Evolutionary conservation across 2,888 invertebrate genomes (phyloP).

Genomic region (Cetonia aurata): DNA sequence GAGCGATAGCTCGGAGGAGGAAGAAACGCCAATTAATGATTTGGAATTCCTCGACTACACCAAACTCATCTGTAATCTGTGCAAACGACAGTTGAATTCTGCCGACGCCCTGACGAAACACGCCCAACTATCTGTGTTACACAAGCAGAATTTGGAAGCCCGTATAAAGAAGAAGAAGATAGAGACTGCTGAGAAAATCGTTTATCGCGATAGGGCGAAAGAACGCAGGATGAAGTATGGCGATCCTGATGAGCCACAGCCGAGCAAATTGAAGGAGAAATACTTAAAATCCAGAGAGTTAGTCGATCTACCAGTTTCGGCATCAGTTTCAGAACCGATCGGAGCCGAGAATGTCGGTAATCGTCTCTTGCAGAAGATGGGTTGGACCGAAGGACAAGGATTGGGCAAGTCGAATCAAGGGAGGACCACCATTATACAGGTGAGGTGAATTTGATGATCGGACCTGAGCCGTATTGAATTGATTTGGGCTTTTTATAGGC

Average conservation of each 20-base stretch:
- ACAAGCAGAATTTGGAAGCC: slow-evolving; percentile 85
- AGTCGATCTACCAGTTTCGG: slow-evolving; percentile 66
- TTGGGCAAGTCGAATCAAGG: slow-evolving; percentile 95
- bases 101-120: slow-evolving; percentile 91
- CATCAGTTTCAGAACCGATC: slow-evolving; percentile 77
- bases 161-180: slow-evolving; percentile 57
- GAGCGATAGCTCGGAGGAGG: slow-evolving; percentile 72
- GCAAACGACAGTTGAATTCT: slow-evolving; percentile 94
- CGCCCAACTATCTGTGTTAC: slow-evolving; percentile 92
- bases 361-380: slow-evolving; percentile 97
- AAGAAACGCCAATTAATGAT: slow-evolving; percentile 73
- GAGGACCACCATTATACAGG: slow-evolving; percentile 92
- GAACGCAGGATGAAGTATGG: slow-evolving; percentile 95
- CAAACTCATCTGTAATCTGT: slow-evolving; percentile 92
- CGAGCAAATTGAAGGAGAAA: slow-evolving; percentile 80
- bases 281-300: slow-evolving; percentile 73
- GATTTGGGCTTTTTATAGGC: slow-evolving; percentile 65
- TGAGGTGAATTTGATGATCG: slow-evolving; percentile 59
- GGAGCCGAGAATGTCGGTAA: slow-evolving; percentile 94
- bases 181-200: slow-evolving; percentile 55
- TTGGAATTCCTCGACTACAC: slow-evolving; percentile 88
- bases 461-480: not conserved
- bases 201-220: slow-evolving; percentile 96
- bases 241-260: slow-evolving; percentile 83
- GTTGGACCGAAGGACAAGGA: slow-evolving; percentile 98